A percentile compares a stretch with the other conserved stretches of the same genome.
Evolutionary conservation across 2,888 invertebrate species (phyloP).

Genomic region (Temnothorax rugatulus): DNA sequence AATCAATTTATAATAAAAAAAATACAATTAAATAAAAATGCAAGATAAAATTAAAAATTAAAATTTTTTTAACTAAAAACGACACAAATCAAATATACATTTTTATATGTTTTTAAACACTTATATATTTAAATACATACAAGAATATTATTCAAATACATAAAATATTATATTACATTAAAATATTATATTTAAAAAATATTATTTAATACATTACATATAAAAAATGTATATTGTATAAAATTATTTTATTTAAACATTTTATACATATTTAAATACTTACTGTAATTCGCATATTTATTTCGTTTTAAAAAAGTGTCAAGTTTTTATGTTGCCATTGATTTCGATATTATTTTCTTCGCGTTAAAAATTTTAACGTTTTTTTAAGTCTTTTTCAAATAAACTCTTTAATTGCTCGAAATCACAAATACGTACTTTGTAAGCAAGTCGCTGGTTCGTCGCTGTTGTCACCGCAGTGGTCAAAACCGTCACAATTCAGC

Average conservation of each 20-base stretch:
- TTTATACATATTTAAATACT: not conserved
- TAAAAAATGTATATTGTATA: not conserved
- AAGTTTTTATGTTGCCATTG: not conserved
- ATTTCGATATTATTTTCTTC: not conserved
- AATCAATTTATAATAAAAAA: not conserved
- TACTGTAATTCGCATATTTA: not conserved
- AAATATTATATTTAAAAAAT: too few species aligned
- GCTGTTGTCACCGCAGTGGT: slow-evolving; percentile 92
- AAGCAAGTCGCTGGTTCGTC: slow-evolving; percentile 90
- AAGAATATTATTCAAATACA: too few species aligned
- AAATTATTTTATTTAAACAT: not conserved
- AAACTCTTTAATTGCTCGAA: not conserved
- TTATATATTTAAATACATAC: too few species aligned
- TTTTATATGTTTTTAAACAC: too few species aligned
- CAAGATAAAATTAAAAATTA: not conserved
- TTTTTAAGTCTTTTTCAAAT: not conserved
- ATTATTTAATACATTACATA: not conserved
- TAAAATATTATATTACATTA: too few species aligned
- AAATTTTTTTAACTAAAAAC: not conserved
- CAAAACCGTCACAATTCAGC: slow-evolving; percentile 91
- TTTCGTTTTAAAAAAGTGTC: not conserved
- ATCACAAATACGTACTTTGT: slow-evolving; percentile 82
- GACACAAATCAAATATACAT: not conserved
- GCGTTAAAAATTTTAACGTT: not conserved
- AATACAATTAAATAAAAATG: not conserved